Evolutionary conservation across 2,797 vertebrate species (phyloP).

Genomic region (Vespertilio murinus): DNA sequence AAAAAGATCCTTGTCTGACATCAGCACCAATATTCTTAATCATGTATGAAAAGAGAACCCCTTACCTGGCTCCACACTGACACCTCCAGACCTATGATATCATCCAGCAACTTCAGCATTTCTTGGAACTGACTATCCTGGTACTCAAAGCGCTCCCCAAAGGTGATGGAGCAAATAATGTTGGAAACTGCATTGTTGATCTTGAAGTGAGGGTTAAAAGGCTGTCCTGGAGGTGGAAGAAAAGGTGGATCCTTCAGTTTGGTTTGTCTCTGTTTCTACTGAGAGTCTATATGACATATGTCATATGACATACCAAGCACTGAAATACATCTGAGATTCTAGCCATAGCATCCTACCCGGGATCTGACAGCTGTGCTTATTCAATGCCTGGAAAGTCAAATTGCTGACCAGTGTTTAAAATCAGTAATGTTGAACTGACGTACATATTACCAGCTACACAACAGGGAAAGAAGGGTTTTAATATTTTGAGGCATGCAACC

Average conservation of each 20-base stretch:
- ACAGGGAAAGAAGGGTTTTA: too few species aligned
- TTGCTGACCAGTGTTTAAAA: not conserved
- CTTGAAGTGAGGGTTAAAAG: conserved; percentile 84
- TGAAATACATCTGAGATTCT: not conserved
- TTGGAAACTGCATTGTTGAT: conserved; percentile 84
- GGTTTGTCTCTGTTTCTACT: not conserved
- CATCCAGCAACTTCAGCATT: conserved; percentile 78
- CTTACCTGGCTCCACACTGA: conserved; percentile 79
- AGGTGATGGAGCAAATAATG: conserved; percentile 85
- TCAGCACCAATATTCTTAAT: not conserved
- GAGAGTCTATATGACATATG: not conserved
- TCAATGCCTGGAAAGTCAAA: not conserved
- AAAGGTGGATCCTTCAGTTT: not conserved
- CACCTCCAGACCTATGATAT: conserved; percentile 43
- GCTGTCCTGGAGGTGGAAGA: conserved; percentile 76
- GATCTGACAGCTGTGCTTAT: not conserved
- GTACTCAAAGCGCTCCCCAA: conserved; percentile 85
- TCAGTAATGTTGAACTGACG: not conserved
- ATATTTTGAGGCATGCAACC: too few species aligned
- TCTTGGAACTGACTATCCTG: conserved; percentile 82
- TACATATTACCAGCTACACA: too few species aligned
- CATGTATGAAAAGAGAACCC: not conserved
- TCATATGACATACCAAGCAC: not conserved
- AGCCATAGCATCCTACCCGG: not conserved
- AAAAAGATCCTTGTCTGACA: not conserved